phyloP scores from a whole-genome alignment of 2,888 invertebrate species.

The Danaus chrysippus region DNA sequence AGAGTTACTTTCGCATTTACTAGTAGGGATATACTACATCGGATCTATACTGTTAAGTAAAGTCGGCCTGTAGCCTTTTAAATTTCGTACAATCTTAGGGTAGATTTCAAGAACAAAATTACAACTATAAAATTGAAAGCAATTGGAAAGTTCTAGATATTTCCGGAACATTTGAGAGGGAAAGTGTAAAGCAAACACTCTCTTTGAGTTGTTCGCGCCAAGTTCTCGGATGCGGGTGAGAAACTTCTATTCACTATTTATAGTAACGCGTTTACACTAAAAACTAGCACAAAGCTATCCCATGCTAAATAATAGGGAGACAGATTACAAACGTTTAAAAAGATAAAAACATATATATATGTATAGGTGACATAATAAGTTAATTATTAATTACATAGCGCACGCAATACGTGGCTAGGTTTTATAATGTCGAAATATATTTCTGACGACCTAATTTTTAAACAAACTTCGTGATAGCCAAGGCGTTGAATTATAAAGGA shows the following conservation, averaged over 20 bases:
- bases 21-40: no score
- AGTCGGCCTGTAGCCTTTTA: no score
- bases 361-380: no score
- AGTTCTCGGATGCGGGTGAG: constrained; percentile 32
- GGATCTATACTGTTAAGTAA: no score
- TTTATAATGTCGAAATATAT: constrained; percentile 1
- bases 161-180: constrained; percentile 27
- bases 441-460: constrained; percentile 1
- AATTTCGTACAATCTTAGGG: no score
- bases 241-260: constrained; percentile 33
- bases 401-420: no score
- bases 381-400: no score
- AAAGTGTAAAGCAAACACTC: constrained; percentile 35
- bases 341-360: no score
- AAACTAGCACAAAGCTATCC: not conserved
- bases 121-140: constrained; percentile 20
- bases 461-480: constrained; percentile 31
- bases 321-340: no score
- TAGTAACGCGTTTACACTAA: constrained; percentile 22
- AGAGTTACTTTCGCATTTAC: no score
- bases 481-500: constrained; percentile 22
- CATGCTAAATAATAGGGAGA: not conserved
- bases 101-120: constrained; percentile 7
- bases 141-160: constrained; percentile 20
- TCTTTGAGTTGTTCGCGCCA: constrained; percentile 26